These are phyloP conservation scores for Poecile montanus DNA, from an alignment of 2,797 vertebrate species.

Conservation along the genomic window DNA sequence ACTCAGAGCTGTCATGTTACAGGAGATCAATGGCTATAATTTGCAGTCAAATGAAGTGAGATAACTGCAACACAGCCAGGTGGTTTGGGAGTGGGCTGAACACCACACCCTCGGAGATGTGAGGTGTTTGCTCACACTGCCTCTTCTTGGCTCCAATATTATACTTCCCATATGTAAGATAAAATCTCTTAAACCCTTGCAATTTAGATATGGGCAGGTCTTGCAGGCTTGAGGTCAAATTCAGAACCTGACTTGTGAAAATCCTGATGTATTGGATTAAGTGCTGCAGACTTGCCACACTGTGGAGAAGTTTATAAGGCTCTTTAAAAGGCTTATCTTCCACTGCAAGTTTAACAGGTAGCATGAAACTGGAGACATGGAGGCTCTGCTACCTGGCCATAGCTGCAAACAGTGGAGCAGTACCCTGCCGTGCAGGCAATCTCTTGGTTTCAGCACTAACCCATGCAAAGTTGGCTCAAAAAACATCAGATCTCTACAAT, in stretches of 20 bases:
- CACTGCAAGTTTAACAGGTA: neutral
- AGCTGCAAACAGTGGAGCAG: neutral
- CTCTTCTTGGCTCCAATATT: neutral
- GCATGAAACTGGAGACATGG: neutral
- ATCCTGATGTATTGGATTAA: neutral
- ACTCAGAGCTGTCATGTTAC: neutral
- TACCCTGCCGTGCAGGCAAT: neutral
- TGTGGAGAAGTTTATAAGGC: neutral
- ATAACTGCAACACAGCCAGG: neutral
- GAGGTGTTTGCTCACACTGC: neutral
- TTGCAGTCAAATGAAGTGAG: neutral
- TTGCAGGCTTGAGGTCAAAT: neutral
- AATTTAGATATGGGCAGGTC: neutral
- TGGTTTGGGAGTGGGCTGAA: neutral
- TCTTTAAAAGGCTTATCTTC: neutral
- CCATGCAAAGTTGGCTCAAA: neutral
- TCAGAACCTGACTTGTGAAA: neutral
- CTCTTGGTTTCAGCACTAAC: neutral
- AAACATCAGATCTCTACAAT: neutral
- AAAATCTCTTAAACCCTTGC: neutral
- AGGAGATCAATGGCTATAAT: neutral
- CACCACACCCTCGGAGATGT: neutral
- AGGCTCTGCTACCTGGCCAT: neutral
- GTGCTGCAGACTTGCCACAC: neutral
- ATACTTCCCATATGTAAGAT: neutral